Conservation (phyloP, 2,113 vertebrate genomes). For the Gorilla gorilla region DNA sequence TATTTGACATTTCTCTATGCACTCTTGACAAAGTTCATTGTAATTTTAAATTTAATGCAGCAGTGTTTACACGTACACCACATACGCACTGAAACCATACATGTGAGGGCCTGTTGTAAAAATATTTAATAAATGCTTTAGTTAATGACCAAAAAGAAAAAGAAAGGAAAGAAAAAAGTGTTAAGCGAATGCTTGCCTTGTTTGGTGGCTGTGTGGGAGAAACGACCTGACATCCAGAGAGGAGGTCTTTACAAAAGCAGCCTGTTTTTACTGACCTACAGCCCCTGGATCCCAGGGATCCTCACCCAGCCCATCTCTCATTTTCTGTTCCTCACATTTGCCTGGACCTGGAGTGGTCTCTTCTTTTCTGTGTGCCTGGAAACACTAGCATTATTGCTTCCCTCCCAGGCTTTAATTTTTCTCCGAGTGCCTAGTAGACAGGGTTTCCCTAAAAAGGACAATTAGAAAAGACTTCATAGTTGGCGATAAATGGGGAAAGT, state of each 20-base stretch:
- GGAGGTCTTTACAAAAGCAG: fast-evolving
- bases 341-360: no score
- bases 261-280: no score
- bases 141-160: background rate
- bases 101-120: background rate
- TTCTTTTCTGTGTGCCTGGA: background rate
- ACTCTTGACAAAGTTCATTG: background rate
- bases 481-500: background rate
- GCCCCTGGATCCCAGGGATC: background rate
- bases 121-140: background rate
- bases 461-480: conserved; percentile 35
- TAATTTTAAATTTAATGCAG: background rate
- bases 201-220: background rate
- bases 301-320: background rate
- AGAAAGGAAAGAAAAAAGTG: no score
- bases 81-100: background rate
- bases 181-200: background rate
- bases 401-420: background rate
- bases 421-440: background rate
- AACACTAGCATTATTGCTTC: background rate
- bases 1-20: background rate
- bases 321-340: background rate
- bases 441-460: background rate
- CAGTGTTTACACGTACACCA: background rate
- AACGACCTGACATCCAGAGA: background rate